Base-by-base conservation (phyloP, 2,888 invertebrate genomes). In the Stegophylla sp. region DNA sequence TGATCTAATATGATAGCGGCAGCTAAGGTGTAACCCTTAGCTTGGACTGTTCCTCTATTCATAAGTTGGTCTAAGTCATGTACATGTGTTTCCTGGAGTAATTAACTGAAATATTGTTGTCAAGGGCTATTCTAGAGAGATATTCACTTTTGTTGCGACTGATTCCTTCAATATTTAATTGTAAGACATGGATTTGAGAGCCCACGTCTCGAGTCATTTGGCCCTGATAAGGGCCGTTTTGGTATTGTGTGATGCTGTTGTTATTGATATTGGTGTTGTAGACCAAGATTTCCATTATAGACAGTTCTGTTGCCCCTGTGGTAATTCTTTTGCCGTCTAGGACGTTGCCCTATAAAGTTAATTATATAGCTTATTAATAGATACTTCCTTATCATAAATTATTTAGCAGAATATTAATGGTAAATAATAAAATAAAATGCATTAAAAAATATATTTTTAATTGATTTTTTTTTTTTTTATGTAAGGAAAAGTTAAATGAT, bases 401-500 rank as follows among this genome's bases (percentile, higher is more conserved):
- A n/a, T n/a, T n/a, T n/a, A n/a, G n/a, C n/a, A n/a, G n/a, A n/a
- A n/a, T n/a, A n/a, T n/a, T n/a, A n/a, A n/a, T n/a, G n/a, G n/a
- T n/a, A n/a, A n/a, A n/a, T n/a, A n/a, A n/a, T n/a, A n/a, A n/a
- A n/a, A n/a, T n/a, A n/a, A n/a, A n/a, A n/a, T n/a, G n/a, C n/a
- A n/a, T n/a, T n/a, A n/a, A n/a, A n/a, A n/a, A n/a, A n/a, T n/a
- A n/a, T n/a, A n/a, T n/a, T n/a, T n/a, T n/a, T n/a, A n/a, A n/a
- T n/a, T n/a, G n/a, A n/a, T n/a, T n/a, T n/a, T n/a, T n/a, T 74
- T n/a, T 64, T n/a, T 43, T 20, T 4, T 59, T 23, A 43, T 82
- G 20, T 74, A 28, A 63, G 74, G 61, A 48, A 34, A 64, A 81
- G 64, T 79, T 26, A 28, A 79, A 75, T 51, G 20, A 66, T 26